Conservation (phyloP, 92 coral and sea anemone species). For the Parazoanthus swiftii region DNA sequence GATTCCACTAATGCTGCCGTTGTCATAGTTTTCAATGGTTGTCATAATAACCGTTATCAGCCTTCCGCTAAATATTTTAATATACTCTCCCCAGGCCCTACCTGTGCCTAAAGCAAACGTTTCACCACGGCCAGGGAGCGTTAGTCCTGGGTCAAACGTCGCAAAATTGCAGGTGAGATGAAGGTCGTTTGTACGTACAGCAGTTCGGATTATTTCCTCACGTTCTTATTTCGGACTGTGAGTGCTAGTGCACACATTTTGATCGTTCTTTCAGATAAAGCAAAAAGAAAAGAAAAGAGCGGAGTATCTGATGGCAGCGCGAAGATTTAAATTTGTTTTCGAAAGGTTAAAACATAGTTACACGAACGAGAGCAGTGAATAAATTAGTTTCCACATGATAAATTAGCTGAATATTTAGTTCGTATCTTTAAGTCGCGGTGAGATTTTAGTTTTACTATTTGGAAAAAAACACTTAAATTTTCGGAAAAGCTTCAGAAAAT, state of each 20-base stretch:
- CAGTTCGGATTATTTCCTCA: background rate
- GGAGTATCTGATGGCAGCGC: too few relatives aligned
- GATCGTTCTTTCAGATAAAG: background rate
- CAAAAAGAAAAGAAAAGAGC: background rate
- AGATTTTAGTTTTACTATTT: too few relatives aligned
- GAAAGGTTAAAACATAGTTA: too few relatives aligned
- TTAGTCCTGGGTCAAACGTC: conserved; percentile 67
- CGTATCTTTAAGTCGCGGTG: too few relatives aligned
- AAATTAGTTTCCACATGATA: too few relatives aligned
- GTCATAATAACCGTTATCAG: background rate
- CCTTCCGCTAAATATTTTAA: background rate
- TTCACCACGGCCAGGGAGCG: conserved; percentile 34
- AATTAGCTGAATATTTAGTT: too few relatives aligned
- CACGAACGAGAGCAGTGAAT: too few relatives aligned
- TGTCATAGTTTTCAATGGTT: too few relatives aligned
- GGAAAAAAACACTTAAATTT: too few relatives aligned
- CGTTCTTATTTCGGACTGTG: background rate
- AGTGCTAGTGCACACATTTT: background rate
- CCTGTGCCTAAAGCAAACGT: conserved; percentile 44
- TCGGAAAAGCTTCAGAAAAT: too few relatives aligned
- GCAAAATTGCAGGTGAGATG: conserved; percentile 83
- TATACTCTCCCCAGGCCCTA: conserved; percentile 45
- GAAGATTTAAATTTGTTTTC: too few relatives aligned
- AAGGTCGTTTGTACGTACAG: background rate
- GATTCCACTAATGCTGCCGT: too few relatives aligned